Conservation (phyloP, 2,113 vertebrate species). For the Phyllostomus hastatus region DNA sequence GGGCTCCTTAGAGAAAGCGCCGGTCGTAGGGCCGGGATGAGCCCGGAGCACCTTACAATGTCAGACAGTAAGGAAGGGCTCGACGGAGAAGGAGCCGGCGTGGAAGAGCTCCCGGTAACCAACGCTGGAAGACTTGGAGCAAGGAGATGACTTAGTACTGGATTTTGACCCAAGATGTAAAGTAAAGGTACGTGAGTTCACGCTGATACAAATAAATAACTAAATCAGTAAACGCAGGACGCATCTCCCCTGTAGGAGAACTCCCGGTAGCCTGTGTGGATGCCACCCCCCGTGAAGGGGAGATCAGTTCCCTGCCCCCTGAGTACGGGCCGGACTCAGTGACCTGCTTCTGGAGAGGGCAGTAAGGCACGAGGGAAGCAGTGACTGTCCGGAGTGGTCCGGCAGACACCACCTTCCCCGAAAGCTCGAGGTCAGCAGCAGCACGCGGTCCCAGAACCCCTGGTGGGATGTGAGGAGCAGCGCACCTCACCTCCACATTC, state of each 20-base stretch:
- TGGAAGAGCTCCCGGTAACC: background rate
- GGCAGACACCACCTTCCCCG: background rate
- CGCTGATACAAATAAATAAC: background rate
- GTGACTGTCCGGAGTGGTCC: background rate
- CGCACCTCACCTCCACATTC: fast-evolving
- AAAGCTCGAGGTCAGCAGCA: fast-evolving
- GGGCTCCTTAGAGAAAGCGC: background rate
- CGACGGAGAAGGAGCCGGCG: background rate
- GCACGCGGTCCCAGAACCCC: fast-evolving
- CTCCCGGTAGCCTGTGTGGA: background rate
- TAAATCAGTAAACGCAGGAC: background rate
- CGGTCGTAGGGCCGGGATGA: background rate
- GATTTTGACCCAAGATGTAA: background rate
- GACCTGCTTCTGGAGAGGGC: background rate
- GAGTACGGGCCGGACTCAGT: background rate
- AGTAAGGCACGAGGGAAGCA: no score
- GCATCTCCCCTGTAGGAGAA: background rate
- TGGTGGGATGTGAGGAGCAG: fast-evolving
- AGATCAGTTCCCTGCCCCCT: background rate
- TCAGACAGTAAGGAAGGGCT: background rate
- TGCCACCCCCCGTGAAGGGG: background rate
- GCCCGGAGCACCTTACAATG: background rate
- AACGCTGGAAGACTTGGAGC: background rate
- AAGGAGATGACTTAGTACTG: fast-evolving
- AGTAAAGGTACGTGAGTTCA: background rate